These are phyloP conservation scores for Agriotes lineatus DNA, from an alignment of 2,888 invertebrate genomes.

Conservation along the genomic window DNA sequence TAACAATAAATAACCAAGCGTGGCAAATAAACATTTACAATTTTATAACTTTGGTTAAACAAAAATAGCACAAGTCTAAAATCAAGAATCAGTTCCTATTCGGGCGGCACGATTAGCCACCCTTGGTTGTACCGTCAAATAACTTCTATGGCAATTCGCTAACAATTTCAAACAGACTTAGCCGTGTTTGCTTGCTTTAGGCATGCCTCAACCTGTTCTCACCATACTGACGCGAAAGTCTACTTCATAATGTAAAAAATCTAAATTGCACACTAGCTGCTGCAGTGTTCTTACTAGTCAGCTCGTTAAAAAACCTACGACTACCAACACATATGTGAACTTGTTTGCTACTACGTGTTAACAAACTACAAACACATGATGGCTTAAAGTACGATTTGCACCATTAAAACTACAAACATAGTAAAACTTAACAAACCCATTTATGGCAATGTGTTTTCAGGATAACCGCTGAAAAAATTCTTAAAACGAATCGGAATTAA, in stretches of 20 bases:
- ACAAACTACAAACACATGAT: too few species aligned
- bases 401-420: too few species aligned
- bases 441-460: too few species aligned
- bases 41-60: background rate
- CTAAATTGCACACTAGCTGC: background rate
- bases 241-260: background rate
- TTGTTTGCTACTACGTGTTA: too few species aligned
- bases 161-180: background rate
- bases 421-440: too few species aligned
- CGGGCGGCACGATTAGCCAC: background rate
- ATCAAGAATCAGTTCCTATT: slow-evolving; percentile 1
- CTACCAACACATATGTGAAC: too few species aligned
- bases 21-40: background rate
- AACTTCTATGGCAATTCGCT: background rate
- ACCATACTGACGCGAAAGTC: background rate
- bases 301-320: too few species aligned
- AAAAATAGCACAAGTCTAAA: background rate
- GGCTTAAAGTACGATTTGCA: too few species aligned
- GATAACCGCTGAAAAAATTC: too few species aligned
- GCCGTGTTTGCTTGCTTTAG: background rate
- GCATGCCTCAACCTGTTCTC: background rate
- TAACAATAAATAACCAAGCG: background rate
- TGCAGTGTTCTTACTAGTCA: background rate
- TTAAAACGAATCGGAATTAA: too few species aligned
- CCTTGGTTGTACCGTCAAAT: background rate